Conservation (phyloP, 1,140 invertebrate genomes). For the Riptortus pedestris region DNA sequence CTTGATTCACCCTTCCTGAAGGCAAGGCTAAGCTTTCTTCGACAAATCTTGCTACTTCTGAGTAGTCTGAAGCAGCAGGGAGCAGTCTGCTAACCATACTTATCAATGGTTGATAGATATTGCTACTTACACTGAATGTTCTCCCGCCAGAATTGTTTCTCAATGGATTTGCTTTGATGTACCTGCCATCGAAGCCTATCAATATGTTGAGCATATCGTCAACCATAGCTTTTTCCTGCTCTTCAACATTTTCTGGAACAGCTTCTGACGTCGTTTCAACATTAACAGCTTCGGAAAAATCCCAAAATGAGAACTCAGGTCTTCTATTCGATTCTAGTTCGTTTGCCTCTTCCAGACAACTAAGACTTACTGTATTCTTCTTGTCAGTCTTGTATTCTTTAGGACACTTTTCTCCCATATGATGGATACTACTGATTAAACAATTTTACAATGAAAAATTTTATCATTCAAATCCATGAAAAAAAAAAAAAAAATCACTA, state of each 20-base stretch:
- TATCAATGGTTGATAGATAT: not conserved
- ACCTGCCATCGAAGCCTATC: not conserved
- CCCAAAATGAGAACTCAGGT: not conserved
- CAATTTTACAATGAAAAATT: too few relatives aligned
- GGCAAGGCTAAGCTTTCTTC: not conserved
- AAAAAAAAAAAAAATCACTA: too few relatives aligned
- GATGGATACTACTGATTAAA: not conserved
- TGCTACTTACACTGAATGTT: not conserved
- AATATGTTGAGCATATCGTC: constrained; percentile 8
- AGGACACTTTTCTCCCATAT: not conserved
- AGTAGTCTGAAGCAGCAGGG: not conserved
- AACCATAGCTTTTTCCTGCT: not conserved
- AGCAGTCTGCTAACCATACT: not conserved
- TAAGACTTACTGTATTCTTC: not conserved
- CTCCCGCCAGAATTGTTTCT: not conserved
- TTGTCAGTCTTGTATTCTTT: not conserved
- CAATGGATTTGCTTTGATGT: not conserved
- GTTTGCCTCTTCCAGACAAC: too few relatives aligned
- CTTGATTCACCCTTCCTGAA: not conserved
- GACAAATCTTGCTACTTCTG: not conserved
- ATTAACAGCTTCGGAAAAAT: not conserved
- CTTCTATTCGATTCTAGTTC: too few relatives aligned
- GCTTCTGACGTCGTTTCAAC: not conserved
- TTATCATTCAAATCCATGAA: too few relatives aligned
- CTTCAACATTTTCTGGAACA: not conserved